Conservation (phyloP, 1,140 invertebrate genomes). For the Ctenoplectra terminalis region DNA sequence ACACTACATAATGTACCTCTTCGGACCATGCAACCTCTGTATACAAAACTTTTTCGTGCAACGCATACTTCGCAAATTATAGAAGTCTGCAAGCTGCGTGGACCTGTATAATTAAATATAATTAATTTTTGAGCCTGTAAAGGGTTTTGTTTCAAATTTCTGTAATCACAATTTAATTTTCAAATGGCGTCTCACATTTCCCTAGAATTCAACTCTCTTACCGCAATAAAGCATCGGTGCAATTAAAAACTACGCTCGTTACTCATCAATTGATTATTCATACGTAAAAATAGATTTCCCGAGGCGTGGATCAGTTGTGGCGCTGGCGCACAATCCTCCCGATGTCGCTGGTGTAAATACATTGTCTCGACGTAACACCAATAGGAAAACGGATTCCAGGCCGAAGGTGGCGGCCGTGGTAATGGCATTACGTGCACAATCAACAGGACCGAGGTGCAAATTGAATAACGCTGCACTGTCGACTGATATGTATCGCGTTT, state of each 20-base stretch:
- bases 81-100: no score
- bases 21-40: no score
- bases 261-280: background rate
- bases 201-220: no score
- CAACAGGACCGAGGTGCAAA: constrained; percentile 77
- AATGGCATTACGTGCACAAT: constrained; percentile 79
- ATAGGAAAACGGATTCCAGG: constrained; percentile 58
- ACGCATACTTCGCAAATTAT: no score
- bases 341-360: constrained; percentile 60
- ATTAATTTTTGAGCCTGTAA: no score
- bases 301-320: background rate
- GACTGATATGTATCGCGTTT: constrained; percentile 76
- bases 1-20: no score
- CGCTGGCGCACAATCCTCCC: no score
- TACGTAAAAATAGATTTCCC: background rate
- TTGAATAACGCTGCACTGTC: constrained; percentile 75
- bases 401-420: constrained; percentile 69
- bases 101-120: no score
- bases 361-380: constrained; percentile 54
- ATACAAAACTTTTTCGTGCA: no score
- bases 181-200: no score
- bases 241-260: background rate
- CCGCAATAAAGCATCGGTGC: background rate
- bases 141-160: no score
- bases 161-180: no score